These are phyloP conservation scores for Cephus pulcher DNA, from an alignment of 2,888 invertebrate genomes.

Conservation along the genomic window DNA sequence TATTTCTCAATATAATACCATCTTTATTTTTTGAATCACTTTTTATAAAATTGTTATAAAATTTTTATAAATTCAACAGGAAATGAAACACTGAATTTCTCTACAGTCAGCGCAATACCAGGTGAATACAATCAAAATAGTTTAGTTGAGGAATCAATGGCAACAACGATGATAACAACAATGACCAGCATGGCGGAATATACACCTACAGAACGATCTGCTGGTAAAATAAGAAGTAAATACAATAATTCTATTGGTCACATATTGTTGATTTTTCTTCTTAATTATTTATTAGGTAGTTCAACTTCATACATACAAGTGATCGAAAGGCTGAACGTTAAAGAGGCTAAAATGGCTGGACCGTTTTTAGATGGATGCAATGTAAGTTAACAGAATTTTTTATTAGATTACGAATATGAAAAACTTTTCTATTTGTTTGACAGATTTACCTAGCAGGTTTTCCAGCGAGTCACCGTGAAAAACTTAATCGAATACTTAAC, in stretches of 20 bases:
- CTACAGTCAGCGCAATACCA: slow-evolving; percentile 67
- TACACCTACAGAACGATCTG: not conserved
- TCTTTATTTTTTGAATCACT: slow-evolving; percentile 29
- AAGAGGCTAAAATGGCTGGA: slow-evolving; percentile 78
- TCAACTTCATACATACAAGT: slow-evolving; percentile 37
- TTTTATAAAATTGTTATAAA: not conserved
- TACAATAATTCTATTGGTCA: not conserved
- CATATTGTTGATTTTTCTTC: not conserved
- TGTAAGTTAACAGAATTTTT: slow-evolving; percentile 67
- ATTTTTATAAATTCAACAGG: no score
- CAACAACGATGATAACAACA: slow-evolving; percentile 31
- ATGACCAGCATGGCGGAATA: slow-evolving; percentile 21
- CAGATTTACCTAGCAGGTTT: slow-evolving; percentile 80
- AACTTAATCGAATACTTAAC: slow-evolving; percentile 77
- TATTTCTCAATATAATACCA: slow-evolving; percentile 27
- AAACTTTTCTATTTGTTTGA: slow-evolving; percentile 30
- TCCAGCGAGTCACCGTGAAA: slow-evolving; percentile 73
- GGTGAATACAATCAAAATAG: slow-evolving; percentile 34
- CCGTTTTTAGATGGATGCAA: slow-evolving; percentile 91
- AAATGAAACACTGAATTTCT: slow-evolving; percentile 65
- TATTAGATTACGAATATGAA: slow-evolving; percentile 8
- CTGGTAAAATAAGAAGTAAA: slow-evolving; percentile 1
- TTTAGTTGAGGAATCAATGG: slow-evolving; percentile 52
- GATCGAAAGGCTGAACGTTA: slow-evolving; percentile 70
- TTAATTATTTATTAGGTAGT: slow-evolving; percentile 4